phyloP scores from a whole-genome alignment of 2,797 vertebrate genomes.

The Epinephelus awoara region DNA sequence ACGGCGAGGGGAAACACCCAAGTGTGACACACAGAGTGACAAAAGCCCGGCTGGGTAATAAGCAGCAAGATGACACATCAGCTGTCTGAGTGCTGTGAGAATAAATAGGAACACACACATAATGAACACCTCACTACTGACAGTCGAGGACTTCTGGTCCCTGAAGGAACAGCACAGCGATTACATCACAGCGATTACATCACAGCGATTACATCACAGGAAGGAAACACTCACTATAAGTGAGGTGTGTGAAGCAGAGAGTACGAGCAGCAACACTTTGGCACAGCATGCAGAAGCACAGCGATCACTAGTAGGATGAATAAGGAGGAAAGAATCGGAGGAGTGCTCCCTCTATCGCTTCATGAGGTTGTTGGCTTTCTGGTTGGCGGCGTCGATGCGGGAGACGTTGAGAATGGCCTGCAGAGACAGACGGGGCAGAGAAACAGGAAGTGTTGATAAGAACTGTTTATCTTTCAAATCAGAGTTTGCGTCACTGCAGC shows the following conservation, averaged over 20 bases:
- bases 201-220: background rate
- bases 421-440: constrained; percentile 5
- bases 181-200: background rate
- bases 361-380: constrained; percentile 87
- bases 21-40: constrained; percentile 5
- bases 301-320: background rate
- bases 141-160: background rate
- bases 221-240: background rate
- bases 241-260: background rate
- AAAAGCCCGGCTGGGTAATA: background rate
- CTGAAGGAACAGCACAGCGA: background rate
- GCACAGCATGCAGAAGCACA: constrained; percentile 20
- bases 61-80: background rate
- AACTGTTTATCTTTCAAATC: background rate
- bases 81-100: background rate
- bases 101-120: background rate
- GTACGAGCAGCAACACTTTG: constrained; percentile 2
- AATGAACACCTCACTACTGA: background rate
- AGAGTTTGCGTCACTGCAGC: background rate
- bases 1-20: background rate
- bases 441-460: constrained; percentile 22
- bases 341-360: constrained; percentile 65
- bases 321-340: background rate
- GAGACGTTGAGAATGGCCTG: constrained; percentile 86
- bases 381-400: constrained; percentile 88